Conservation (phyloP, 2,888 invertebrate genomes). For the Thera obeliscata region DNA sequence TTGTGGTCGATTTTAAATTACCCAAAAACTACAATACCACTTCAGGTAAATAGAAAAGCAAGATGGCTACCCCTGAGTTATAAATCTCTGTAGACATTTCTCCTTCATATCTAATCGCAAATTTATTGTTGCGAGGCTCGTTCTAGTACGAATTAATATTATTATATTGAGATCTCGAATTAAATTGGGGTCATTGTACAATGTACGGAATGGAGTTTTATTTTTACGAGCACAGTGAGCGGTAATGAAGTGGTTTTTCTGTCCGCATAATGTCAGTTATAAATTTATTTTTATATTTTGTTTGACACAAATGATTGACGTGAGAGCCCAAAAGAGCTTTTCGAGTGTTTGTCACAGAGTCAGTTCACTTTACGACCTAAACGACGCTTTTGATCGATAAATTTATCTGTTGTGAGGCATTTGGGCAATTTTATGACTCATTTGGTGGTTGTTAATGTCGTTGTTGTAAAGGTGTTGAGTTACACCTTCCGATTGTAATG, state of each 20-base stretch:
- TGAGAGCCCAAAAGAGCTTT: conserved; percentile 65
- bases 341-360: conserved; percentile 41
- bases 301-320: conserved; percentile 84
- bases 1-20: conserved; percentile 79
- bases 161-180: conserved; percentile 68
- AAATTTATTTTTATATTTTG: conserved; percentile 84
- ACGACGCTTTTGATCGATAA: conserved; percentile 70
- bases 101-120: conserved; percentile 79
- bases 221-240: conserved; percentile 69
- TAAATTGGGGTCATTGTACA: conserved; percentile 70
- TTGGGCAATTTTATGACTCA: conserved; percentile 81
- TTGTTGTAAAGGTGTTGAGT: conserved; percentile 62
- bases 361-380: conserved; percentile 63
- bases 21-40: conserved; percentile 62
- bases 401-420: conserved; percentile 80
- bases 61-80: conserved; percentile 67
- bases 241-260: conserved; percentile 78
- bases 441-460: conserved; percentile 74
- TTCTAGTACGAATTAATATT: conserved; percentile 78
- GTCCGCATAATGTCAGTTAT: conserved; percentile 71
- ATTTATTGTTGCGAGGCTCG: conserved; percentile 79
- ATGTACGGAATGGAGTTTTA: conserved; percentile 49
- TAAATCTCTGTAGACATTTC: conserved; percentile 75
- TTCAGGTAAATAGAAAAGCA: conserved; percentile 75
- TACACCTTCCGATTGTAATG: conserved; percentile 57